Percentiles rank a stretch among this genome's conserved stretches.
Evolutionary conservation across 2,797 vertebrate genomes (phyloP).

Genomic region (Paratrypauchen microcephalus): DNA sequence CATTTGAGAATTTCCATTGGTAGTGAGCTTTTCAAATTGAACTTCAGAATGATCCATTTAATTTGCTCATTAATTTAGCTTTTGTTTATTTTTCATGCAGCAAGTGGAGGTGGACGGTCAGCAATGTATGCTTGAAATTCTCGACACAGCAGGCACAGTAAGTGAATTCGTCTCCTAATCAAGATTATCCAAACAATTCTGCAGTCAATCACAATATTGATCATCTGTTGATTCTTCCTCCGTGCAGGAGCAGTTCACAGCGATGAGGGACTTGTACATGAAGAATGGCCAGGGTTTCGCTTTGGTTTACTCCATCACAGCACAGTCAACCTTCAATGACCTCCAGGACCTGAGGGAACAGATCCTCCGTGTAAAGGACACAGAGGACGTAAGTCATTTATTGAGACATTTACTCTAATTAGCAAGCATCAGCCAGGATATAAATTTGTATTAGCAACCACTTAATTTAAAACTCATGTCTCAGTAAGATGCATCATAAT

Average conservation of each 20-base stretch:
- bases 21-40: neutral
- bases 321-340: constrained; percentile 99
- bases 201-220: neutral
- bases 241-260: constrained; percentile 95
- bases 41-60: neutral
- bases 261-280: constrained; percentile 99
- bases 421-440: too few species aligned
- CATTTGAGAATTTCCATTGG: too few species aligned
- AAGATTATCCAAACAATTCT: neutral
- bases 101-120: constrained; percentile 99
- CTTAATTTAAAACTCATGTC: neutral
- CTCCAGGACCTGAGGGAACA: constrained; percentile 97
- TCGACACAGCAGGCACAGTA: constrained; percentile 98
- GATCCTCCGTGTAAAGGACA: constrained; percentile 98
- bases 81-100: constrained; percentile 62
- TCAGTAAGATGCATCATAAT: neutral
- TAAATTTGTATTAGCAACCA: neutral
- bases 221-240: neutral
- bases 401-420: neutral
- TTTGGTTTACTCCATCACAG: constrained; percentile 99
- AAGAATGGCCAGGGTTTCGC: constrained; percentile 99
- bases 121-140: constrained; percentile 99
- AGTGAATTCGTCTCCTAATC: constrained; percentile 56
- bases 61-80: neutral
- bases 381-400: constrained; percentile 89